Evolutionary conservation across 2,888 invertebrate genomes (phyloP).

Genomic region (Phymatocera aterrima): DNA sequence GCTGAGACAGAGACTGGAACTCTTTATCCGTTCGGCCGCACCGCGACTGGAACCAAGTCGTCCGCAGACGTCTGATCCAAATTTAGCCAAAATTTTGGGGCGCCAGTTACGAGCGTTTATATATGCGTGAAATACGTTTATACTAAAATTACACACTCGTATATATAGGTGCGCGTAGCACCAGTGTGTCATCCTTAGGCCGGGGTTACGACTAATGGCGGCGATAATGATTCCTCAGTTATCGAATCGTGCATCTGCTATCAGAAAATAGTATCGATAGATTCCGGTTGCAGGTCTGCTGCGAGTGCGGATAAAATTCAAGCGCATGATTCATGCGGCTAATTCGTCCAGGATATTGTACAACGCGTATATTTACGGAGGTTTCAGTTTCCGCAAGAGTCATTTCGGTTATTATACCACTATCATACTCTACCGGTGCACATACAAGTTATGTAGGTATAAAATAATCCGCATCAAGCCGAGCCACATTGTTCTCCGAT

Average conservation of each 20-base stretch:
- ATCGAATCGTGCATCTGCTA: neutral
- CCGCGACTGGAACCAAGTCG: slow-evolving; percentile 50
- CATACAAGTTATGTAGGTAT: too few relatives aligned
- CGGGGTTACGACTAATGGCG: neutral
- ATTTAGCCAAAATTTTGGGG: slow-evolving; percentile 49
- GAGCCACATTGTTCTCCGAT: slow-evolving; percentile 15
- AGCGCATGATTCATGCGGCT: too few relatives aligned
- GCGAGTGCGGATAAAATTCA: too few relatives aligned
- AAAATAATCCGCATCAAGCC: neutral
- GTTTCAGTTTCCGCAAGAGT: too few relatives aligned
- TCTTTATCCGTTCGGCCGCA: slow-evolving; percentile 30
- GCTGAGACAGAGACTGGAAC: slow-evolving; percentile 29
- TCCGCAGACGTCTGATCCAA: slow-evolving; percentile 54
- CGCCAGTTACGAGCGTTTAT: neutral
- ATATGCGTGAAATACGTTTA: neutral
- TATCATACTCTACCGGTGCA: too few relatives aligned
- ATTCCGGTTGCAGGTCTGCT: too few relatives aligned
- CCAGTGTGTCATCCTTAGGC: neutral
- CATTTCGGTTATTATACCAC: too few relatives aligned
- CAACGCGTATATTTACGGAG: too few relatives aligned
- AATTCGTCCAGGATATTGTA: too few relatives aligned
- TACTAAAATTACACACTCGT: neutral
- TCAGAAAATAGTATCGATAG: too few relatives aligned
- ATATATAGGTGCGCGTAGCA: too few relatives aligned
- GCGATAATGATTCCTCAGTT: neutral